Base-by-base conservation (phyloP, 1,140 invertebrate species). In the Drosophila tani region DNA sequence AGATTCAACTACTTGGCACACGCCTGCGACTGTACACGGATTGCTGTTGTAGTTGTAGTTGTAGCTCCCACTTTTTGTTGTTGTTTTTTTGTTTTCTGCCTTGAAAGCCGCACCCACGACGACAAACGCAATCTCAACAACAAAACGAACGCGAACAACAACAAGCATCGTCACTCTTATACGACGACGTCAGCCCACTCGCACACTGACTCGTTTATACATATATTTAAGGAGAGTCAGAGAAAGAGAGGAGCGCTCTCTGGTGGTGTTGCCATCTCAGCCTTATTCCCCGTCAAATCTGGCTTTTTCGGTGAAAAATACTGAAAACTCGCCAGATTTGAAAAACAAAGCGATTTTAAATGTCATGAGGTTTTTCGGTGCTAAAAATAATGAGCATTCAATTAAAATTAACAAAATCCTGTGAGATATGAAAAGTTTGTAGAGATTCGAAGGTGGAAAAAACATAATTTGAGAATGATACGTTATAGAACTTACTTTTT, bases 61-160 rank as follows among this genome's bases (percentile, higher is more conserved):
- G 43, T 68, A 56, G 63, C 62, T 60, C 55, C 53, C 62, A 65
- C 38, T 63, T 67, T 21, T 49, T 66, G 11, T 60, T 68, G 19
- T 60, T 69, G 14, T 38, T 69, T 49, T 57, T n/a, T 27, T 56
- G 38, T 43, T 62, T 65, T 58, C 67, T 27, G 64, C 63, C 63
- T 53, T 51, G 56, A 41, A 68, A 70, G 81, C 81, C 84, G 81
- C 85, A 88, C 85, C 84, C 81, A 87, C 81, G 62, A 78, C 80
- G 46, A 60, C 79, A 58, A 63, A 46, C 73, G 57, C 57, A 79
- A 67, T 66, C 64, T 59, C 47, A 58, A 66, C 74, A 40, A 29
- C 40, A 38, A 55, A 55, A 38, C 50, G 50, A 53, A 53, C 51
- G 51, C 51, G 51, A 29, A 67, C 68, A 74, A 64, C 80, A 63